Evolutionary conservation across 2,888 invertebrate species (phyloP).

Genomic region (Magallana nippona): DNA sequence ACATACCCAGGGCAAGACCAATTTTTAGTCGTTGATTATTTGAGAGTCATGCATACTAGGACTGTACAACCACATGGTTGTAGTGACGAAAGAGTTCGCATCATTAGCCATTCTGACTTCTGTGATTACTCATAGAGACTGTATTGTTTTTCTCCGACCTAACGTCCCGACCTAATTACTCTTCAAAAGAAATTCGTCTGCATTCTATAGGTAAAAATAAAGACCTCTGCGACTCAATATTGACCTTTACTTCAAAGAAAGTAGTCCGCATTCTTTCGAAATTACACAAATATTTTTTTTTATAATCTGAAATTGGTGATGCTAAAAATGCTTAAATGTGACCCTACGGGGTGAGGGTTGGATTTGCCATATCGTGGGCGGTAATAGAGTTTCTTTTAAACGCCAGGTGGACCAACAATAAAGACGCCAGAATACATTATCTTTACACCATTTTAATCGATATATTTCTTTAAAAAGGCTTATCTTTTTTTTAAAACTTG

Average conservation of each 20-base stretch:
- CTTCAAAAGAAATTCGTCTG: not conserved
- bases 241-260: too few species aligned
- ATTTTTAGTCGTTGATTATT: not conserved
- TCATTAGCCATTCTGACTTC: constrained; percentile 2
- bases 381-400: too few species aligned
- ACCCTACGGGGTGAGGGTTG: too few species aligned
- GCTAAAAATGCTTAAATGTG: not conserved
- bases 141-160: not conserved
- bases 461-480: too few species aligned
- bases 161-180: too few species aligned
- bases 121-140: not conserved
- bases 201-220: not conserved
- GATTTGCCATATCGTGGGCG: too few species aligned
- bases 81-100: not conserved
- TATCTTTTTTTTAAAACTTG: too few species aligned
- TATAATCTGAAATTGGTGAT: not conserved
- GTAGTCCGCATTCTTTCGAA: not conserved
- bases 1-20: not conserved
- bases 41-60: not conserved
- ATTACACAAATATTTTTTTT: not conserved
- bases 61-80: too few species aligned
- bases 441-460: too few species aligned
- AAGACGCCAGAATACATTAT: too few species aligned
- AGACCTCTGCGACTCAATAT: too few species aligned
- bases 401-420: too few species aligned